Base-by-base conservation (phyloP, 2,888 invertebrate genomes). In the Ochropleura leucogaster region DNA sequence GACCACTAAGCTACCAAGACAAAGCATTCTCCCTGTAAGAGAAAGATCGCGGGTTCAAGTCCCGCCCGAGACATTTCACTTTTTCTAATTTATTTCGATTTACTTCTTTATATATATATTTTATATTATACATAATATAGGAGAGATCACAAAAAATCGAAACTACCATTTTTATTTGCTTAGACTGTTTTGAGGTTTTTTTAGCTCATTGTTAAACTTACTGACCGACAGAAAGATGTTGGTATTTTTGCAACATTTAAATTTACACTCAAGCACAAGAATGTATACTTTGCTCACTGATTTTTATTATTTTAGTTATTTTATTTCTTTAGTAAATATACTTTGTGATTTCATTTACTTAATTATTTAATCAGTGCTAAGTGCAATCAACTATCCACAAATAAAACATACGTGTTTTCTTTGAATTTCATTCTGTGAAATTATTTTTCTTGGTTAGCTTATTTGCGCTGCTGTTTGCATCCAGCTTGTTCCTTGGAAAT, bases 331-430 rank as follows among this genome's bases (percentile, higher is more conserved):
- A 60, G 65, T 18, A 47, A 51, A 60, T 60, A 64, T 40, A 69
- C 57, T 65, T 42, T 40, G 68, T 68, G 77, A 76, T 71, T 62
- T 62, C 65, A 75, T 65, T 30, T 65, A 49, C 0, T 59, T 51
- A 49, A 49, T 20, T 14, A 80, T 81, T 70, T 75, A 68, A 75
- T 70, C 79, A 57, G 55, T 62, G n/a, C 14, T n/a, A 46, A 68
- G 71, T 47, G 42, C 55, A 76, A 57, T 9, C n/a, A 55, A 57
- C 65, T 60, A 6, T 57, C 51, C 18, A 2, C 62, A 18, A 47
- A 57, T 14, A 30, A 66, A 42, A 55, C 51, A 59, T 16, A 53
- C 10, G 47, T 2, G 16, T 65, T 77, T 62, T 62, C 20, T 20
- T 66, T 40, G n/a, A 42, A 66, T 59, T 68, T 20, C 18, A 51